A percentile compares a stretch with the other conserved stretches of the same genome.
Conservation (phyloP, 2,888 invertebrate species). For the Tillus elongatus region DNA sequence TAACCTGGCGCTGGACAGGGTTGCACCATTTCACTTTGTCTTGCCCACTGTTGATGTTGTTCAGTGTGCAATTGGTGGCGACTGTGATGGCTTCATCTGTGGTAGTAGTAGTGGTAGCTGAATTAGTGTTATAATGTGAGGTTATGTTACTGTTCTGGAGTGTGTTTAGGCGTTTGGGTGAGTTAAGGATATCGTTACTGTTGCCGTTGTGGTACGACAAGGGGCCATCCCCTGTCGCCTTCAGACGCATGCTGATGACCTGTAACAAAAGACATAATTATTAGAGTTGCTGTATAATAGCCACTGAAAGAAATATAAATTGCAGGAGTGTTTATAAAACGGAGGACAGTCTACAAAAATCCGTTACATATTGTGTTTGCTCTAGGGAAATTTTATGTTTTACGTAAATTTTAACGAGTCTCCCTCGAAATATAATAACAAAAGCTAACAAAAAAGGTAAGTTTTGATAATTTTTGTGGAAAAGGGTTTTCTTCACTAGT, state of each 20-base stretch:
- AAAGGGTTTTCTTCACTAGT: no score
- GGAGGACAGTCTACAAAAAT: no score
- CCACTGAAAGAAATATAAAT: no score
- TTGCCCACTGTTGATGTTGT: slow-evolving; percentile 15
- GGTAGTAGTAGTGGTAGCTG: slow-evolving; percentile 19
- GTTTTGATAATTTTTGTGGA: no score
- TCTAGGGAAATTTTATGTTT: no score
- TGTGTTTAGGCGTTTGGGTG: slow-evolving; percentile 40
- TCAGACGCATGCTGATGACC: slow-evolving; percentile 40
- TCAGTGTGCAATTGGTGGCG: slow-evolving; percentile 7
- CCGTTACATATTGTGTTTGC: no score
- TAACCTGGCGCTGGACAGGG: slow-evolving; percentile 25
- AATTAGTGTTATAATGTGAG: slow-evolving; percentile 23
- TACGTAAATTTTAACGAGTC: no score
- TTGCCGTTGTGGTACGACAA: slow-evolving; percentile 38
- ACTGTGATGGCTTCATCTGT: slow-evolving; percentile 13
- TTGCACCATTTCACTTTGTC: slow-evolving; percentile 40
- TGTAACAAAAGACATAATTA: slow-evolving; percentile 35
- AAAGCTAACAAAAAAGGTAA: no score
- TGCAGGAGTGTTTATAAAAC: no score
- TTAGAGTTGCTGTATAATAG: no score
- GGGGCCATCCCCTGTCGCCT: slow-evolving; percentile 37
- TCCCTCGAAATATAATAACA: no score
- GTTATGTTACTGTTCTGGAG: slow-evolving; percentile 37
- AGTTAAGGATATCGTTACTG: slow-evolving; percentile 35